Evolutionary conservation across 2,888 invertebrate genomes (phyloP), one percentile per base, ranked within the genome.

Genomic region (Xanthostigma xanthostigma): DNA sequence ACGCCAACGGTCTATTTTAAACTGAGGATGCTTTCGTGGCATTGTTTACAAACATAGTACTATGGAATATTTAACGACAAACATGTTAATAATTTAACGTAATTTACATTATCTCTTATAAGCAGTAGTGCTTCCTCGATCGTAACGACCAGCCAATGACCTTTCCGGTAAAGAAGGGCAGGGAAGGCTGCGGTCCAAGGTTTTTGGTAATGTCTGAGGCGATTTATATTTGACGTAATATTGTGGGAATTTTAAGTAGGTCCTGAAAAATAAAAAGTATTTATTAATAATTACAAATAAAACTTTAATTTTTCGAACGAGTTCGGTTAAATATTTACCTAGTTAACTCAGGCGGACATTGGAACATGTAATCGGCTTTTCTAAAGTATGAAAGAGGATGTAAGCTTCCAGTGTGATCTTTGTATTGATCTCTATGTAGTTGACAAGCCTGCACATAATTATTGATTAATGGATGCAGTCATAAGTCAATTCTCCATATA

Each of bases 331-430:
- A 41, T 41, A 43, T 45, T 33, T 60, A 66, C 66, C 68, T 62
- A 44, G 75, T 74, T 61, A 75, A 73, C 56, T 74, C 73, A 41
- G 69, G 61, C 9, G 78, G 72, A 56, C 77, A 77, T 58, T 77
- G 76, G 59, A 69, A 77, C 54, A 59, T 58, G 55, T 70, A 74
- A 42, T 64, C 63, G 0, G 69, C 60, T 1, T 67, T 65, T 52
- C 67, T 71, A 61, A 79, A 81, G 59, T 73, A 79, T 44, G 67
- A 59, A 41, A 79, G 58, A 0, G 78, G 77, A 62, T 79, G 78
- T 51, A 75, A 57, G 2, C 70, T 66, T 46, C 74, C 75, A 2
- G 73, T 65, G 51, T 72, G 72, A 40, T 79, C 78, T 62, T 73
- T 73, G 58, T 79, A 79, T 58, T 76, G 77, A 57, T 78, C 74